Percentiles rank a stretch among this genome's conserved stretches.
phyloP scores from a whole-genome alignment of 2,113 vertebrate species.

The Oxyura jamaicensis region DNA sequence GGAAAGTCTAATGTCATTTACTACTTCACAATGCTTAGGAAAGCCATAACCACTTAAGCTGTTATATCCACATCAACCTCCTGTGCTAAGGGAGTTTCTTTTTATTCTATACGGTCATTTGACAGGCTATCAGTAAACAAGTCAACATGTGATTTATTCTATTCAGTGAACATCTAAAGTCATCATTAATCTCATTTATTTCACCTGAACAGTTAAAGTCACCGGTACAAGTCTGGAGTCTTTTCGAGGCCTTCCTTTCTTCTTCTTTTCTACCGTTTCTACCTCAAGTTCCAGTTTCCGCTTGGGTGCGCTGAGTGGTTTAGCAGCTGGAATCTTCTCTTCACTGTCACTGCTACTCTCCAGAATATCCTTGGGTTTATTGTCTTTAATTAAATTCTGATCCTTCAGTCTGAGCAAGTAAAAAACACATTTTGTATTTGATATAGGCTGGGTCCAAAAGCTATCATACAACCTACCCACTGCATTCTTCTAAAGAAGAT shows the following conservation, averaged over 20 bases:
- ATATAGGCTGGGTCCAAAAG: background rate
- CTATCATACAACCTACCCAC: background rate
- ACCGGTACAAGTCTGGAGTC: slow-evolving; percentile 86
- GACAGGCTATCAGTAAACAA: background rate
- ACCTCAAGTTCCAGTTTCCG: slow-evolving; percentile 89
- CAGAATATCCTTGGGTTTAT: slow-evolving; percentile 82
- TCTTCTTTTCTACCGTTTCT: slow-evolving; percentile 93
- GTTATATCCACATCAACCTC: background rate
- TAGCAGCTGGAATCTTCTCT: slow-evolving; percentile 87
- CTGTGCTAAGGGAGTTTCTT: background rate
- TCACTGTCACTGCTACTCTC: slow-evolving; percentile 97
- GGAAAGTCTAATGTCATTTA: background rate
- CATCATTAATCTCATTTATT: background rate
- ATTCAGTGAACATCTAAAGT: background rate
- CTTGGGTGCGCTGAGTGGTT: slow-evolving; percentile 84
- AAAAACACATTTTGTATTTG: background rate
- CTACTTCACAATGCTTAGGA: background rate
- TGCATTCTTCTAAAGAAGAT: background rate
- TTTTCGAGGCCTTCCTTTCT: slow-evolving; percentile 94
- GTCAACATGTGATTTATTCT: background rate
- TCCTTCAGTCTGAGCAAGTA: slow-evolving; percentile 83
- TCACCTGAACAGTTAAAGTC: slow-evolving; percentile 87
- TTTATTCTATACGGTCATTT: background rate
- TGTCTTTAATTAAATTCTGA: slow-evolving; percentile 81
- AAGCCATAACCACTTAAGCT: background rate